phyloP scores from a whole-genome alignment of 2,888 invertebrate species.

The Cosmia pyralina region DNA sequence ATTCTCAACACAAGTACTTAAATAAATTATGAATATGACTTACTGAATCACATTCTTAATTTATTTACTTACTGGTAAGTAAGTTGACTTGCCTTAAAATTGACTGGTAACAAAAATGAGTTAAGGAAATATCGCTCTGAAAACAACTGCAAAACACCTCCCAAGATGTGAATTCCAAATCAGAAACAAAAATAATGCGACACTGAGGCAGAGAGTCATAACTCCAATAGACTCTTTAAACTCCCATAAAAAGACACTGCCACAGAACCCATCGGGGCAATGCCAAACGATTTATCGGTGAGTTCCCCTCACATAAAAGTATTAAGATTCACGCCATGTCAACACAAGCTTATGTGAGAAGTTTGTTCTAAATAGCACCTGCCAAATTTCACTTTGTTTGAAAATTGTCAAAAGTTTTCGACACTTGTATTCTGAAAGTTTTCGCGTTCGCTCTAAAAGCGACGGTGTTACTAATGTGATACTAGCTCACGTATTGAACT shows the following conservation, averaged over 20 bases:
- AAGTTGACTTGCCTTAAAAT: too few relatives aligned
- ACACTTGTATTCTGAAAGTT: conserved; percentile 64
- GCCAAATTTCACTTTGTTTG: conserved; percentile 71
- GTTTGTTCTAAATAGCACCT: conserved; percentile 71
- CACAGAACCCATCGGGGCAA: conserved; percentile 38
- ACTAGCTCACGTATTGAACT: conserved; percentile 7
- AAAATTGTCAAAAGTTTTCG: conserved; percentile 69
- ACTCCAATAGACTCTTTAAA: conserved; percentile 38
- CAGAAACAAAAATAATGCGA: neutral
- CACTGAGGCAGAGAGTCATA: conserved; percentile 7
- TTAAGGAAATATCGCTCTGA: too few relatives aligned
- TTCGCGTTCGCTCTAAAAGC: conserved; percentile 44
- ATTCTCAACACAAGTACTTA: too few relatives aligned
- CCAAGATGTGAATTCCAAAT: conserved; percentile 9
- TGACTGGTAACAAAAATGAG: too few relatives aligned
- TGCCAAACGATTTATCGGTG: conserved; percentile 63
- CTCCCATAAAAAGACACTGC: conserved; percentile 49
- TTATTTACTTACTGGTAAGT: too few relatives aligned
- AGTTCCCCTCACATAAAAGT: conserved; percentile 53
- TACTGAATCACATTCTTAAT: too few relatives aligned
- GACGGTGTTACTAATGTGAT: conserved; percentile 39
- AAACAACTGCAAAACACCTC: too few relatives aligned
- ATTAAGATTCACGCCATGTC: conserved; percentile 71
- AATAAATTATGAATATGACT: too few relatives aligned
- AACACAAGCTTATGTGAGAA: conserved; percentile 66